These are phyloP conservation scores for Miniopterus natalensis DNA, from an alignment of 2,113 vertebrate species.

Conservation along the genomic window DNA sequence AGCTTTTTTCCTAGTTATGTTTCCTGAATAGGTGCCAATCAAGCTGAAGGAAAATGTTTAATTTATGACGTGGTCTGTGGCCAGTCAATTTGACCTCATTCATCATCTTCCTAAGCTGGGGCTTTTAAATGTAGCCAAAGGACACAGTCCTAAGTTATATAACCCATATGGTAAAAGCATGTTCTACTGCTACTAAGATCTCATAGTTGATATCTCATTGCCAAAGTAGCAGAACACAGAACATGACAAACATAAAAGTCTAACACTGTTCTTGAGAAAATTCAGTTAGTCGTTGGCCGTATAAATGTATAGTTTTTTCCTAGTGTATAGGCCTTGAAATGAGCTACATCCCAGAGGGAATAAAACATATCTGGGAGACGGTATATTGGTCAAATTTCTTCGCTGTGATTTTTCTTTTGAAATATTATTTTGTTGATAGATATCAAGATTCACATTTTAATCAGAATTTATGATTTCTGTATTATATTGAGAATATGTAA, in stretches of 20 bases:
- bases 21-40: conserved; percentile 89
- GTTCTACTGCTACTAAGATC: conserved; percentile 82
- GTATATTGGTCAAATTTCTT: conserved; percentile 84
- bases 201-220: conserved; percentile 87
- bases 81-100: conserved; percentile 91
- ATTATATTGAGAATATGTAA: conserved; percentile 75
- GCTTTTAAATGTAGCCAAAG: conserved; percentile 88
- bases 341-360: conserved; percentile 83
- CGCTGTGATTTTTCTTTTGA: conserved; percentile 85
- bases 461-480: conserved; percentile 77
- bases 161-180: conserved; percentile 86
- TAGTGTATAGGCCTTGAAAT: conserved; percentile 88
- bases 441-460: conserved; percentile 75
- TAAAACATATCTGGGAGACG: conserved; percentile 86
- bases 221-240: conserved; percentile 87
- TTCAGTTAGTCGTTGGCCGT: conserved; percentile 83
- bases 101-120: conserved; percentile 89
- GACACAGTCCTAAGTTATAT: conserved; percentile 76
- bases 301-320: conserved; percentile 88
- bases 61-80: conserved; percentile 86
- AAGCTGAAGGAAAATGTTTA: conserved; percentile 90
- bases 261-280: conserved; percentile 85
- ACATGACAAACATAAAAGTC: conserved; percentile 86
- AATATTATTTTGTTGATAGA: conserved; percentile 85
- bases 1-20: conserved; percentile 88